phyloP scores from a whole-genome alignment of 2,888 invertebrate genomes.

The Drosophila vallismaia region DNA sequence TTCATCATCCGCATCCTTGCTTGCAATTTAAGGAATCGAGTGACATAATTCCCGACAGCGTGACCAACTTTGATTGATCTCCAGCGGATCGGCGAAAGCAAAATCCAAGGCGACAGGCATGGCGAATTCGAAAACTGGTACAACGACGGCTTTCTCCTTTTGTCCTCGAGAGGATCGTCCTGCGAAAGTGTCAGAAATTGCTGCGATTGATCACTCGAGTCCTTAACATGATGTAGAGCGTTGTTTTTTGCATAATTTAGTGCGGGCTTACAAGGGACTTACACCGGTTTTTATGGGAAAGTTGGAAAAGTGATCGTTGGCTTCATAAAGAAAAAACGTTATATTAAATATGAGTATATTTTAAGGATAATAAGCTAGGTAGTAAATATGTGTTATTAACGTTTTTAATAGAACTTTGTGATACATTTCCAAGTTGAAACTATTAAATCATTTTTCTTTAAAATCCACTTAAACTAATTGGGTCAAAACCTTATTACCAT shows the following conservation, averaged over 20 bases:
- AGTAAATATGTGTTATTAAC: neutral
- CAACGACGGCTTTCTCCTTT: constrained; percentile 38
- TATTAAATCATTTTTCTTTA: neutral
- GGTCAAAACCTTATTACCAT: constrained; percentile 6
- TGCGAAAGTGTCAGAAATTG: constrained; percentile 65
- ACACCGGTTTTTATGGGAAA: constrained; percentile 56
- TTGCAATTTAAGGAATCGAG: constrained; percentile 82
- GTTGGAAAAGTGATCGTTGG: constrained; percentile 11
- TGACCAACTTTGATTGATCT: constrained; percentile 83
- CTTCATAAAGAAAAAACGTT: neutral
- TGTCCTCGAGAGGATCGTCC: constrained; percentile 18
- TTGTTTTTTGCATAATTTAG: constrained; percentile 69
- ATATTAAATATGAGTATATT: neutral
- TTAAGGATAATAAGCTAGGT: neutral
- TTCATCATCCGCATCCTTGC: constrained; percentile 36
- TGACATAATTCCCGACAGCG: constrained; percentile 83
- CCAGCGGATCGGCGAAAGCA: constrained; percentile 64
- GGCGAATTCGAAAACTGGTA: constrained; percentile 64
- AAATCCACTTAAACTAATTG: constrained; percentile 2
- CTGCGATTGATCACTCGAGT: constrained; percentile 72
- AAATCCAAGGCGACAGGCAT: constrained; percentile 59
- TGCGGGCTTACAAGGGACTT: constrained; percentile 64
- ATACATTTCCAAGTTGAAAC: too few species aligned
- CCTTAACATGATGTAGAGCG: constrained; percentile 62
- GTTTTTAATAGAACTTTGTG: too few species aligned